These are phyloP conservation scores for Hyles euphorbiae DNA, from an alignment of 1,140 invertebrate species.

Conservation along the genomic window DNA sequence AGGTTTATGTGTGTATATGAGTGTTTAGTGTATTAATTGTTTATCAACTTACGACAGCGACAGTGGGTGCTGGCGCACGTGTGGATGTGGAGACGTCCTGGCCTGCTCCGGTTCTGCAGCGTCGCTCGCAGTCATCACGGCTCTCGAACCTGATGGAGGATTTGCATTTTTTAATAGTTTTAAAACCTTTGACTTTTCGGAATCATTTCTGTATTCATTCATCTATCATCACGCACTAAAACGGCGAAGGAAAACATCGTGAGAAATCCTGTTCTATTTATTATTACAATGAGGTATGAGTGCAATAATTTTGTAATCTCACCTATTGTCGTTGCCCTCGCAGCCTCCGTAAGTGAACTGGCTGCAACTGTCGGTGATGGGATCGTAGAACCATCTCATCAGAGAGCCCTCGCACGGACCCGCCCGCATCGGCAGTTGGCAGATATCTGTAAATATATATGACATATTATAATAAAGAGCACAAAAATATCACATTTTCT, in stretches of 20 bases:
- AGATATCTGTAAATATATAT: constrained; percentile 79
- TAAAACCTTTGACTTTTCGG: too few relatives aligned
- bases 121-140: constrained; percentile 55
- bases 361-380: constrained; percentile 82
- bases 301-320: too few relatives aligned
- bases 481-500: too few relatives aligned
- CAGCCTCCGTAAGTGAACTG: constrained; percentile 81
- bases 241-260: too few relatives aligned
- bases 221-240: too few relatives aligned
- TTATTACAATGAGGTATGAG: too few relatives aligned
- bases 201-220: too few relatives aligned
- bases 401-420: constrained; percentile 82
- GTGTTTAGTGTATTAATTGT: too few relatives aligned
- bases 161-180: too few relatives aligned
- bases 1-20: too few relatives aligned
- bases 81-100: constrained; percentile 22
- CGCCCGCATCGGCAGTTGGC: constrained; percentile 80
- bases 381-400: constrained; percentile 90
- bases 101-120: constrained; percentile 38
- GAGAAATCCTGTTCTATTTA: too few relatives aligned
- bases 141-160: constrained; percentile 42
- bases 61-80: constrained; percentile 53
- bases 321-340: constrained; percentile 69
- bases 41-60: neutral
- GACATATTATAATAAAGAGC: too few relatives aligned